A percentile compares a stretch with the other conserved stretches of the same genome.
phyloP scores from a whole-genome alignment of 2,113 vertebrate species.

The Clarias macrocephalus region DNA sequence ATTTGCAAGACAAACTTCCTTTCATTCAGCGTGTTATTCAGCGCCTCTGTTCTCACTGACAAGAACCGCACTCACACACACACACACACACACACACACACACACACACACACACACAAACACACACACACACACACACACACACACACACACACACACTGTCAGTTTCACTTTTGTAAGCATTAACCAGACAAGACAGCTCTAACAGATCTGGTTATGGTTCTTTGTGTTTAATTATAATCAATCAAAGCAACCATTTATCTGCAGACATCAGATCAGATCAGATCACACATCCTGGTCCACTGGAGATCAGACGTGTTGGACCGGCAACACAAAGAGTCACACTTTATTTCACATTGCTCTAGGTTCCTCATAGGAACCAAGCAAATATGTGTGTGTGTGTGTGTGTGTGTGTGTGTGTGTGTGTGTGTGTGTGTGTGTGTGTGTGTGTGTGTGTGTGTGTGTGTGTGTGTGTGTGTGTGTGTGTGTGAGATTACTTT shows the following conservation, averaged over 20 bases:
- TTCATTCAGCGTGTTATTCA: slow-evolving; percentile 27
- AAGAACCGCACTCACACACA: slow-evolving; percentile 31
- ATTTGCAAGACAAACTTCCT: slow-evolving; percentile 41
- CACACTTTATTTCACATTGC: neutral
- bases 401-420: too few relatives aligned
- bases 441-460: too few relatives aligned
- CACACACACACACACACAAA: slow-evolving; percentile 20
- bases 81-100: slow-evolving; percentile 23
- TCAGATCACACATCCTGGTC: neutral
- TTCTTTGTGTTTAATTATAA: slow-evolving; percentile 7
- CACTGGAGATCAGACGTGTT: neutral
- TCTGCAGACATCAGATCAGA: neutral
- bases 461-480: too few relatives aligned
- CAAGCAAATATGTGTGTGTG: neutral
- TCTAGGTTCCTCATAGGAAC: too few relatives aligned
- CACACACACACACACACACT: slow-evolving; percentile 33
- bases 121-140: neutral
- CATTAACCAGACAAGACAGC: slow-evolving; percentile 9
- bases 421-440: too few relatives aligned
- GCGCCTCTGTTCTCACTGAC: slow-evolving; percentile 14
- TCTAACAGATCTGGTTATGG: neutral
- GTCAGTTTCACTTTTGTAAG: slow-evolving; percentile 19
- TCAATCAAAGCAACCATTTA: neutral
- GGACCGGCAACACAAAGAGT: neutral
- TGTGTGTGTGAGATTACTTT: too few relatives aligned